Conservation (phyloP, 2,797 vertebrate genomes). For the Chiloscyllium punctatum region DNA sequence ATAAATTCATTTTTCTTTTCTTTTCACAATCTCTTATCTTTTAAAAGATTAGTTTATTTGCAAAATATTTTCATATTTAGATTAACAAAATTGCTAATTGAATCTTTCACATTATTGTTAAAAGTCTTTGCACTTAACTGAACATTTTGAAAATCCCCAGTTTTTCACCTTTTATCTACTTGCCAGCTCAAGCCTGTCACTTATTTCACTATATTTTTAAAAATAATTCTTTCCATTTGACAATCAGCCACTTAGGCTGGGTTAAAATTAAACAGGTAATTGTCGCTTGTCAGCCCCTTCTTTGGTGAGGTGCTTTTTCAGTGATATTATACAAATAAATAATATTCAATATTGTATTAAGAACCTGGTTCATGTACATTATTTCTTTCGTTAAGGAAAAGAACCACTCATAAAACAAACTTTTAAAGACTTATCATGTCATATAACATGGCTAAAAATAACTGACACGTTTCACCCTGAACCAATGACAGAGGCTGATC, state of each 20-base stretch:
- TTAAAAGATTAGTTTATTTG: not conserved
- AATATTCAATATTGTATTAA: not conserved
- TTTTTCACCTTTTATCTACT: not conserved
- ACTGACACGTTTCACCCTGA: not conserved
- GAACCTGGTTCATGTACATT: not conserved
- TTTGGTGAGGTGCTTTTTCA: not conserved
- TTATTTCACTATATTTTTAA: not conserved
- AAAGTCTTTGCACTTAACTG: not conserved
- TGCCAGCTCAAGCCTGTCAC: not conserved
- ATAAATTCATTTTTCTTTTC: not conserved
- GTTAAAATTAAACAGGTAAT: not conserved
- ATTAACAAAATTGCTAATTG: not conserved
- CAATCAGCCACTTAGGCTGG: not conserved
- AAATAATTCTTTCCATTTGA: not conserved
- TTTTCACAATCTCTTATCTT: not conserved
- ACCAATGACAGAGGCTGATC: not conserved
- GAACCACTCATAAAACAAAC: not conserved
- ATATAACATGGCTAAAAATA: not conserved
- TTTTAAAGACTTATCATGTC: not conserved
- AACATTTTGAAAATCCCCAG: not conserved
- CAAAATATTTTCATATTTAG: not conserved
- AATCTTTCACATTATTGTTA: not conserved
- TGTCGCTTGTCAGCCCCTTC: not conserved
- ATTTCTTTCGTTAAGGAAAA: not conserved
- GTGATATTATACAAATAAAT: not conserved